A percentile compares a stretch with the other conserved stretches of the same genome.
Conservation (phyloP, 2,888 invertebrate species). For the Lottia gigantea region DNA sequence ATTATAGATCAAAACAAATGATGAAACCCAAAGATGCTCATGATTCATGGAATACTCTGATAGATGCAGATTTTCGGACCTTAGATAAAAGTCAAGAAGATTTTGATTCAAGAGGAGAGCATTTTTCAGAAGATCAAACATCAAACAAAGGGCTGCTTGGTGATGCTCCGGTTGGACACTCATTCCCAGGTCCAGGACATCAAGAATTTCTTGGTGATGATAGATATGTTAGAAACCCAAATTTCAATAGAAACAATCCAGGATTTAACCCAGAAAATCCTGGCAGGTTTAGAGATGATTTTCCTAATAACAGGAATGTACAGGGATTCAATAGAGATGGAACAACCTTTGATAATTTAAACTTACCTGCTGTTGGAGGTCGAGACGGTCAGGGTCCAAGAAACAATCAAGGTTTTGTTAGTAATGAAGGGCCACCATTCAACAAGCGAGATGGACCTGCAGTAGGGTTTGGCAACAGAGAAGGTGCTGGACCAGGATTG, state of each 20-base stretch:
- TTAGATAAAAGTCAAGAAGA: background rate
- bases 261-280: background rate
- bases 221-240: background rate
- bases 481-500: slow-evolving; percentile 9
- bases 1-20: background rate
- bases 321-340: slow-evolving; percentile 15
- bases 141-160: slow-evolving; percentile 25
- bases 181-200: slow-evolving; percentile 8
- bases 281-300: background rate
- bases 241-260: background rate
- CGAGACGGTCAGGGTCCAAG: background rate
- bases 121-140: background rate
- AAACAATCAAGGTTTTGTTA: background rate
- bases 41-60: background rate
- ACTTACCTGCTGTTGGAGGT: background rate
- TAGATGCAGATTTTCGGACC: background rate
- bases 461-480: background rate
- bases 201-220: background rate
- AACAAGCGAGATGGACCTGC: too few species aligned
- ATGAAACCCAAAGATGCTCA: background rate
- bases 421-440: too few species aligned
- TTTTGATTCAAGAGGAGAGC: background rate
- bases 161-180: slow-evolving; percentile 25
- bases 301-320: background rate
- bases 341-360: slow-evolving; percentile 4